Base-by-base conservation (phyloP, 2,113 vertebrate species). In the Chitala chitala region DNA sequence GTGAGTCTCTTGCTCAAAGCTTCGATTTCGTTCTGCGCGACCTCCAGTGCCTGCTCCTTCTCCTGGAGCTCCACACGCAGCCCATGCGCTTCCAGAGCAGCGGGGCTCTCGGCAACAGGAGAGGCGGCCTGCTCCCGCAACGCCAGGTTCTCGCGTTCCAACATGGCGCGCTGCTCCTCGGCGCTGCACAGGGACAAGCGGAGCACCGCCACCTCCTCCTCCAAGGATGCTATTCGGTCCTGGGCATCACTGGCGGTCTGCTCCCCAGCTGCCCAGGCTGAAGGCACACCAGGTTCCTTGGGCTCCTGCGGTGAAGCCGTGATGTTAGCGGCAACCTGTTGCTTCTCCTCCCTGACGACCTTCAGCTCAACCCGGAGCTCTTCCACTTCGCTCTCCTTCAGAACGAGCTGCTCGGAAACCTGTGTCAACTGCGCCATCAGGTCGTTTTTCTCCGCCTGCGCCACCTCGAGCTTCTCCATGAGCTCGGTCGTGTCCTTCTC, bases 391-490 rank as follows among this genome's bases (percentile, higher is more conserved):
- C 26, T 78, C 72, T 90, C 86, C 26, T 90, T 91, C 75, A 85
- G 83, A 74, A 84, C 88, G 26, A 96, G 76, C 66, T 91, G 81
- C 72, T 93, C 89, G 63, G 91, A 93, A 74, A 94, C 90, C 80
- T 89, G 74, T 1, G 85, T 90, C 46, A 96, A 86, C 83, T 81
- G 91, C 40, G 82, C 77, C 4, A 87, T 84, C n/a, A 95, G 85
- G 80, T 89, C 90, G 73, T 88, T 77, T 54, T 94, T 96, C 83
- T 97, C 95, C 71, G 81, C 83, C 71, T 94, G 84, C 3, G 90
- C 90, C 72, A 88, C 76, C 55, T 92, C 89, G 72, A 98, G 94
- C 55, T 96, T 98, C 86, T 98, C 96, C 93, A 91, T 96, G 29
- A 98, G 85, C 83, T 98, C 94, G 36, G 87, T 90, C 0, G 84